Conservation (phyloP, 2,797 vertebrate species). For the Pseudochromis fuscus region DNA sequence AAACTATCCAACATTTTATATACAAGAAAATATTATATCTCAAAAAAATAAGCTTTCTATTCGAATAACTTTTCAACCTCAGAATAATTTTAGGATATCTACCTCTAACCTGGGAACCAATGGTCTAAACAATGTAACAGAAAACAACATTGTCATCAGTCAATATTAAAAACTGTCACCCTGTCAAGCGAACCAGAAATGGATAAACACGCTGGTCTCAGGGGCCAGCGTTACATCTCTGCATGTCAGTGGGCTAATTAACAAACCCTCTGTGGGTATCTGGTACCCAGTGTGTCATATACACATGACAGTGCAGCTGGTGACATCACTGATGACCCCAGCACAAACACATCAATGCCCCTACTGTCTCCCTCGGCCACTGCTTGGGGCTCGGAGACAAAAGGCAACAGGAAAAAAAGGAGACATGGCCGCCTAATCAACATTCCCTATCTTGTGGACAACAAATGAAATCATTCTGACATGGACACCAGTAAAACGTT, state of each 20-base stretch:
- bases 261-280: slow-evolving; percentile 59
- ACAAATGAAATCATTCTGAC: slow-evolving; percentile 60
- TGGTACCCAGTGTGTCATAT: slow-evolving; percentile 77
- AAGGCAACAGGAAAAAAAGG: slow-evolving; percentile 64
- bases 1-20: not conserved
- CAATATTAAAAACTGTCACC: not conserved
- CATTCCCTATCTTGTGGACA: slow-evolving; percentile 56
- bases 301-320: slow-evolving; percentile 81
- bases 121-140: not conserved
- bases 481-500: not conserved
- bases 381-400: slow-evolving; percentile 73
- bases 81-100: not conserved
- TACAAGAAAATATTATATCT: not conserved
- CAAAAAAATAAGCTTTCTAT: not conserved
- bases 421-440: slow-evolving; percentile 61
- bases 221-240: not conserved
- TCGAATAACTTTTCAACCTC: not conserved
- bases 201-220: not conserved
- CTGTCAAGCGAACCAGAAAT: not conserved
- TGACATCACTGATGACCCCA: slow-evolving; percentile 82
- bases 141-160: not conserved
- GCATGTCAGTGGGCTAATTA: slow-evolving; percentile 44
- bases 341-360: slow-evolving; percentile 78
- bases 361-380: slow-evolving; percentile 75
- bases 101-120: not conserved